Evolutionary conservation across 2,888 invertebrate genomes (phyloP), one percentile per base, ranked within the genome.

Genomic region (Microchrysa polita): DNA sequence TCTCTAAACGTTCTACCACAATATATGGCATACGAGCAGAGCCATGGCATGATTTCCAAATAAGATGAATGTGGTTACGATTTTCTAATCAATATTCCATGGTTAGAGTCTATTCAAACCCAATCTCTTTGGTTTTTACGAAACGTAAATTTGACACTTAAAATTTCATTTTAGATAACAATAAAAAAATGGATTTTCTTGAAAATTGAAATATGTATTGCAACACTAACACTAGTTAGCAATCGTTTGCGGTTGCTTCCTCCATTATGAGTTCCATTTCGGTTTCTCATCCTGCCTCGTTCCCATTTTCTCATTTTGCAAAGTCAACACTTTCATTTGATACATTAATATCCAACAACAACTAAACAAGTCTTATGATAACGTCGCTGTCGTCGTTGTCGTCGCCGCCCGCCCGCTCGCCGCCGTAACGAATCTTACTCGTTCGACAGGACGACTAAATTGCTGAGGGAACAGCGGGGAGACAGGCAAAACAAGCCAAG

Each of bases 301-400:
- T 67, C 52, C 53, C 14, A 12, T 52, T 67, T 22, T 18, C 12
- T n/a, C 48, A 67, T 74, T 72, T 72, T 57, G 72, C 74, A 74
- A 72, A 74, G 74, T 72, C 74, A 74, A 74, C 74, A 72, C 74
- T 74, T 74, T 72, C 61, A 52, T 65, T 65, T 44, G 48, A 65
- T 65, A 65, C 65, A 65, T 65, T 61, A 65, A 65, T 48, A 4
- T 23, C 23, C 48, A 48, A 27, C 14, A 65, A 65, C 61, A 61
- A 61, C 61, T 18, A 40, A 60, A 61, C 61, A 40, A 48, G 59
- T 60, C 52, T 73, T 73, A 27, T 73, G 69, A 69, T 74, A 69
- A 63, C 71, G 60, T 74, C 63, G n/a, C n/a, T n/a, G n/a, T n/a
- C n/a, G n/a, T n/a, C n/a, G n/a, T n/a, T n/a, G n/a, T n/a, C n/a